Conservation (phyloP, 2,888 invertebrate species). For the Aspidiotus destructor region DNA sequence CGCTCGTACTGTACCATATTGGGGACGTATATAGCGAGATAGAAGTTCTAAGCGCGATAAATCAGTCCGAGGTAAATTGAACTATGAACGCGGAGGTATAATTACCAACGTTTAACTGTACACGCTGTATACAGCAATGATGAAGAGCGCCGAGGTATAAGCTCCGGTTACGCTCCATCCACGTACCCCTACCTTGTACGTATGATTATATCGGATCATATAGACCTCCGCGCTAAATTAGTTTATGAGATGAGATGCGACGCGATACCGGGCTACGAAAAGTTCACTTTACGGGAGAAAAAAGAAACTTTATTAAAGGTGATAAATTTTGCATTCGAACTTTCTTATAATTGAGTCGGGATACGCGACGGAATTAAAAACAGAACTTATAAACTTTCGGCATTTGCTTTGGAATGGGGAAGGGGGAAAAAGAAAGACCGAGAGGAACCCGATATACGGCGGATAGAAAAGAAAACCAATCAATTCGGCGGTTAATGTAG, state of each 20-base stretch:
- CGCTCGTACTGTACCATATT: background rate
- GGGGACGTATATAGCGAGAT: background rate
- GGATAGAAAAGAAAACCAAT: constrained; percentile 13
- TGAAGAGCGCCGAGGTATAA: too few relatives aligned
- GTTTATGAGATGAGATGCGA: too few relatives aligned
- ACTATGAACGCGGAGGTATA: too few relatives aligned
- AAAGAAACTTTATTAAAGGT: background rate
- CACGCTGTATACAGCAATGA: too few relatives aligned
- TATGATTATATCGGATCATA: too few relatives aligned
- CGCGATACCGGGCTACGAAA: too few relatives aligned
- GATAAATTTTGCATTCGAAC: background rate
- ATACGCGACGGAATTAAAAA: background rate
- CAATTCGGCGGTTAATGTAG: constrained; percentile 27
- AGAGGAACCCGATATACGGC: constrained; percentile 1
- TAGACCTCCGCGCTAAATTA: too few relatives aligned
- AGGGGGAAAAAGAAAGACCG: background rate
- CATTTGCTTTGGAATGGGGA: background rate
- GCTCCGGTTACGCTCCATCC: too few relatives aligned
- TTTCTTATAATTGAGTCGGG: background rate
- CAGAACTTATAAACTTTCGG: background rate
- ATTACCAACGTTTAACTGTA: too few relatives aligned
- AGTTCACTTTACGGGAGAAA: background rate
- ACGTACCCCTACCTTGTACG: too few relatives aligned
- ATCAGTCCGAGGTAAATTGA: constrained; percentile 2
- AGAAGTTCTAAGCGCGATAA: background rate